Evolutionary conservation across 23 tunicate genomes (phyloP), one percentile per base, ranked within the genome.

Genomic region (Halocynthia roretzi): DNA sequence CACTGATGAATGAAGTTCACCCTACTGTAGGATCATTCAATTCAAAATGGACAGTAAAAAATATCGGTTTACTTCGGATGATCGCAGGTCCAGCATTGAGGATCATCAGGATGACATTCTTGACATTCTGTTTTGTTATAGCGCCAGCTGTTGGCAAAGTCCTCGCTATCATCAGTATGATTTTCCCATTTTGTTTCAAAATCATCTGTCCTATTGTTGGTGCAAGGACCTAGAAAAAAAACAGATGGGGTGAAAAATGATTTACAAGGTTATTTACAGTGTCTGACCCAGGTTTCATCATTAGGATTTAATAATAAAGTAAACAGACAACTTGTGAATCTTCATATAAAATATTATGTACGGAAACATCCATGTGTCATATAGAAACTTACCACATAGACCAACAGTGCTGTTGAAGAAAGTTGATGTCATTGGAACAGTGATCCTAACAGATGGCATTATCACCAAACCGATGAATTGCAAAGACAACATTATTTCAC

Each of bases 341-440:
- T 31, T 31, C 44, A 31, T 31, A 31, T 31, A 0, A 4, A n/a
- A n/a, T n/a, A n/a, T n/a, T n/a, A n/a, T n/a, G n/a, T n/a, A n/a
- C n/a, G 4, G 44, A 0, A 31, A 31, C 44, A 31, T 31, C 44
- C 4, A 31, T 31, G 44, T 31, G 44, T 31, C 63, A 1, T 2
- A 4, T n/a, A 58, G 17, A 15, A 20, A 65, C 78, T 53, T 54
- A 74, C 78, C 78, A 54, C 78, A 74, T 8, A 74, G 6, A 9
- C 78, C 78, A 48, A 74, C 78, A 10, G 78, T 74, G n/a, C 15
- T 74, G 63, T 74, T 74, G 40, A 14, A 11, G 64, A 52, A 56
- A 1, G 44, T 31, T 74, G n/a, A 0, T 53, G 60, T 74, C 78
- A 74, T 74, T 0, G 78, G 78, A 0, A 74, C 6, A 54, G 55